Evolutionary conservation across 2,888 invertebrate genomes (phyloP), one percentile per base, ranked within the genome.

Genomic region (Rhingia rostrata): DNA sequence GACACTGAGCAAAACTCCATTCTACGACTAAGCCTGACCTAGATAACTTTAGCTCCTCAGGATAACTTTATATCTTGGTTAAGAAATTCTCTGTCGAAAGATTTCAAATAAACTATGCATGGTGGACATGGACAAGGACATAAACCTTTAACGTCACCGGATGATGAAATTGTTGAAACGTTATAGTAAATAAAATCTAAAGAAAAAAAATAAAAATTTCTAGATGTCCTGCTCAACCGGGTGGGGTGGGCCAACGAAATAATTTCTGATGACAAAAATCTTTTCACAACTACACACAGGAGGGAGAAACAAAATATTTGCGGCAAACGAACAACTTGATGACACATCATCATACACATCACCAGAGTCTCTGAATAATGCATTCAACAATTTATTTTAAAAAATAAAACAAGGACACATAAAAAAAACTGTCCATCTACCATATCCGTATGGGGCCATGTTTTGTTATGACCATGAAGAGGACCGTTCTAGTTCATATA

Each of bases 211-310:
- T 37, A 73, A 67, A 64, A 33, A n/a, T 45, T 51, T 22, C 49
- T 41, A 54, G 14, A 41, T 64, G 22, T 22, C 22, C 22, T 22
- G 22, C 22, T 22, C 1, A 22, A 22, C 22, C 22, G 22, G 22
- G n/a, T n/a, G n/a, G n/a, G n/a, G n/a, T n/a, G 22, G 22, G 22
- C 22, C 22, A 82, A 45, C 64, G 66, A 67, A 82, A 83, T 78
- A 77, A 73, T 83, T 78, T 73, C 63, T 61, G 77, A 72, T 73
- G 82, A 78, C 72, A 82, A 77, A 49, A 72, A 77, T 82, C 70
- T 72, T 70, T 72, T 77, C 64, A 75, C 43, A 70, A 69, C 53
- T 43, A 14, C 6, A 41, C 39, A 6, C 22, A 22, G 22, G 22
- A 22, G 22, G 22, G 22, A 22, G 22, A 6, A 9, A 1, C 4